These are phyloP conservation scores for Bothrops alternatus DNA, from an alignment of 2,797 vertebrate species.

Conservation along the genomic window DNA sequence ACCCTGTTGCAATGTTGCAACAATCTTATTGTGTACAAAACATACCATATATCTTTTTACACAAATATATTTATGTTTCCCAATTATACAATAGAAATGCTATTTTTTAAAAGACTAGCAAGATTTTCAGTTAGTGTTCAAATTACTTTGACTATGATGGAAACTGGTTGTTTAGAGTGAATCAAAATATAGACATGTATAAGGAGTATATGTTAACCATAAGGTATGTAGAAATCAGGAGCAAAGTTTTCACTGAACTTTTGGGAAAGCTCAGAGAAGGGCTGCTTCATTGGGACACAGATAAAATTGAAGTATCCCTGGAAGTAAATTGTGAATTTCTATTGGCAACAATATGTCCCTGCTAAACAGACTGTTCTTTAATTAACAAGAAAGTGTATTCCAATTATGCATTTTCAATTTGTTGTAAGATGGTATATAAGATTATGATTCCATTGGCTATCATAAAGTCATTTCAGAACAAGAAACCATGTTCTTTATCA, in stretches of 20 bases:
- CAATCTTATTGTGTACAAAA: neutral
- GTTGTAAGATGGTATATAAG: too few species aligned
- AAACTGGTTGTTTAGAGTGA: neutral
- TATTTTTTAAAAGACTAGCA: neutral
- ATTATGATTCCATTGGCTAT: neutral
- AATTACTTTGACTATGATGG: neutral
- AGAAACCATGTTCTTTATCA: neutral
- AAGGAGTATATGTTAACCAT: neutral
- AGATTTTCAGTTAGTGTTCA: neutral
- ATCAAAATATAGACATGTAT: neutral
- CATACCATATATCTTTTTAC: neutral
- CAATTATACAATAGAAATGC: neutral
- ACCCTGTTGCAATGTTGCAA: neutral
- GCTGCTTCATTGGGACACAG: neutral
- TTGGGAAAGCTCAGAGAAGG: neutral
- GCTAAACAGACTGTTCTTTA: neutral
- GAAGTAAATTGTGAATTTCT: neutral
- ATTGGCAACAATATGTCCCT: neutral
- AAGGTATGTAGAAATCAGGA: neutral
- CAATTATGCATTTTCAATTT: neutral
- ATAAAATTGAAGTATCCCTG: neutral
- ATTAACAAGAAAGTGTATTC: neutral
- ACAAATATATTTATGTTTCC: neutral
- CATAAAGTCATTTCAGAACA: neutral
- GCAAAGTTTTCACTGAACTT: neutral